These are phyloP conservation scores for Kryptolebias ocellatus DNA, from an alignment of 2,797 vertebrate genomes.

Conservation along the genomic window DNA sequence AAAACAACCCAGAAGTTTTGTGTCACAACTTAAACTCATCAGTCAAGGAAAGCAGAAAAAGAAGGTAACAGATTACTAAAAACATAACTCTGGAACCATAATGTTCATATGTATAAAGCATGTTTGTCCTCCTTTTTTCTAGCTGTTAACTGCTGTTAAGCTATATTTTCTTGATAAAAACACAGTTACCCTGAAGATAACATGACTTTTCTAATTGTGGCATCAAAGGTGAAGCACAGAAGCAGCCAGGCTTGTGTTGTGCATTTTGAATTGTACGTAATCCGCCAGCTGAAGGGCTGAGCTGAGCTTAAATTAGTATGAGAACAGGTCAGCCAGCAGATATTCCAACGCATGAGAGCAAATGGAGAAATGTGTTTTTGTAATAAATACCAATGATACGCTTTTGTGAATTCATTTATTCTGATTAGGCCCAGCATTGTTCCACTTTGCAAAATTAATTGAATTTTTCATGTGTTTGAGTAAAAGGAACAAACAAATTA, in stretches of 20 bases:
- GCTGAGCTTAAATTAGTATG: conserved; percentile 41
- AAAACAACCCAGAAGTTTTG: too few species aligned
- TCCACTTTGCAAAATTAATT: conserved; percentile 78
- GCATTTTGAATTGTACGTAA: conserved; percentile 33
- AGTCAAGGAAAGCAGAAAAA: too few species aligned
- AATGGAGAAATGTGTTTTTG: conserved; percentile 70
- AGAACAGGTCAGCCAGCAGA: conserved; percentile 55
- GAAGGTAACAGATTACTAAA: too few species aligned
- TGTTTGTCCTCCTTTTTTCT: too few species aligned
- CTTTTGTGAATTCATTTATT: conserved; percentile 78
- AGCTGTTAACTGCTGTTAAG: too few species aligned
- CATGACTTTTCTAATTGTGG: not conserved
- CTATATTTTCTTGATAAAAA: too few species aligned
- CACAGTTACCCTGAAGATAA: too few species aligned
- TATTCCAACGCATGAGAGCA: conserved; percentile 52
- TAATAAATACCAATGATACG: conserved; percentile 76
- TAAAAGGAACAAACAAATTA: conserved; percentile 73
- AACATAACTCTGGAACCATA: too few species aligned
- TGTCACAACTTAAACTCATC: too few species aligned
- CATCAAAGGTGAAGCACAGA: not conserved
- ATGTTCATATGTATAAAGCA: too few species aligned
- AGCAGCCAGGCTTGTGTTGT: conserved; percentile 16
- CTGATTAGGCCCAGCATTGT: conserved; percentile 75
- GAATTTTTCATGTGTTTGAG: conserved; percentile 70
- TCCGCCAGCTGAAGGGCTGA: conserved; percentile 27